Evolutionary conservation across 2,113 vertebrate genomes (phyloP).

Genomic region (Rhizomys pruinosus): DNA sequence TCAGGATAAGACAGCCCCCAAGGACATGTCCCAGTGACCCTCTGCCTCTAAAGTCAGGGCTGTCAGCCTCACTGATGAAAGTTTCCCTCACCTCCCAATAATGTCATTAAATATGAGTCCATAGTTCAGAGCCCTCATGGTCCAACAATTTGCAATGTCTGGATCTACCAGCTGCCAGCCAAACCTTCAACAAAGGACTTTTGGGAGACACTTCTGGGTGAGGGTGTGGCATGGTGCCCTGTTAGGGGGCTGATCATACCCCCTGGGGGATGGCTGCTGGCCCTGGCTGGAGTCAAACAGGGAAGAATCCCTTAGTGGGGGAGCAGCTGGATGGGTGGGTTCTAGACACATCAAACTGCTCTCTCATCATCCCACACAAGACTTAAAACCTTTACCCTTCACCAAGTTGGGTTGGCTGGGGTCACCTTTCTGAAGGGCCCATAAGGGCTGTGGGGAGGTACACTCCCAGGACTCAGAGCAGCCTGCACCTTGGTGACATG

Average conservation of each 20-base stretch:
- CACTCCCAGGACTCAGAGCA: not conserved
- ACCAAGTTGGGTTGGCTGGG: accelerated
- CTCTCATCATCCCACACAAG: not conserved
- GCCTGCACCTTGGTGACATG: not conserved
- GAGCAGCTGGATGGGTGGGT: not conserved
- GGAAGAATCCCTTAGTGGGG: too few species aligned
- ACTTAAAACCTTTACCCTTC: too few species aligned
- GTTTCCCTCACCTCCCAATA: not conserved
- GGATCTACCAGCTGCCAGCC: not conserved
- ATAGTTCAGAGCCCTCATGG: not conserved
- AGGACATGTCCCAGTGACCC: not conserved
- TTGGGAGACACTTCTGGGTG: too few species aligned
- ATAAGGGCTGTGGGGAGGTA: not conserved
- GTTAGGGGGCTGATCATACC: not conserved
- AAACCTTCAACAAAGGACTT: not conserved
- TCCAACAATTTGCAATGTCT: not conserved
- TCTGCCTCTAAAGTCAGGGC: not conserved
- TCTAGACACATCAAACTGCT: not conserved
- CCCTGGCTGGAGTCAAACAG: not conserved
- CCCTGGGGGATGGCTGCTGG: not conserved
- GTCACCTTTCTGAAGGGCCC: not conserved
- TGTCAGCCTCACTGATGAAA: not conserved
- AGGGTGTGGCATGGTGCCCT: not conserved
- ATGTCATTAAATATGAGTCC: not conserved
- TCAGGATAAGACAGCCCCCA: not conserved